Evolutionary conservation across 2,888 invertebrate genomes (phyloP).

Genomic region (Neoaliturus tenellus): DNA sequence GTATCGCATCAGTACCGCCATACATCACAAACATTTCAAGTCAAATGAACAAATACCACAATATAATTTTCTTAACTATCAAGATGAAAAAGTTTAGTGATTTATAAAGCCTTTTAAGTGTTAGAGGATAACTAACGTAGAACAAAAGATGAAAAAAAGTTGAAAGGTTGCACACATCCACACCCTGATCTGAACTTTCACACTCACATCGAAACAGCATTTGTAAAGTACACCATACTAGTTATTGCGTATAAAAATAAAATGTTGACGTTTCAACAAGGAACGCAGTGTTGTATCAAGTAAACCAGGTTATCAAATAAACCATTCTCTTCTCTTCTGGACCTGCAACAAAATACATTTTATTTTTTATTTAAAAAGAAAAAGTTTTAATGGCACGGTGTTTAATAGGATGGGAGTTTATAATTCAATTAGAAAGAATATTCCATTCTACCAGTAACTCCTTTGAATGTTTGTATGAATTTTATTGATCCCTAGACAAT

Average conservation of each 20-base stretch:
- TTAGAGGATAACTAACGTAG: background rate
- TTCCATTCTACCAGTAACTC: no score
- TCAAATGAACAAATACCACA: background rate
- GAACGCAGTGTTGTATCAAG: conserved; percentile 4
- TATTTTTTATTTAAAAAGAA: no score
- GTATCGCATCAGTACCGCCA: background rate
- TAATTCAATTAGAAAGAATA: no score
- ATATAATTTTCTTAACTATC: background rate
- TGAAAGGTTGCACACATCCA: background rate
- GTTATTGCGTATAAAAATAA: conserved; percentile 43
- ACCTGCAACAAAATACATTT: background rate
- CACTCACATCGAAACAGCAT: conserved; percentile 4
- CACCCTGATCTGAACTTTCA: background rate
- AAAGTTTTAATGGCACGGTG: no score
- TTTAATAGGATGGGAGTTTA: no score
- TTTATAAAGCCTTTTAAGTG: background rate
- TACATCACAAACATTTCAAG: background rate
- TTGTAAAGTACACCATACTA: background rate
- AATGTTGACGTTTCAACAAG: conserved; percentile 47
- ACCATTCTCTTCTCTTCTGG: conserved; percentile 57
- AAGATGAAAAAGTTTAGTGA: background rate
- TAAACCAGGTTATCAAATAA: conserved; percentile 53
- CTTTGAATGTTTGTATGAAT: no score
- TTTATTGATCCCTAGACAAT: no score
- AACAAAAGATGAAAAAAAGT: background rate